Evolutionary conservation across 2,888 invertebrate species (phyloP), one percentile per base, ranked within the genome.

Genomic region (Limulus polyphemus): DNA sequence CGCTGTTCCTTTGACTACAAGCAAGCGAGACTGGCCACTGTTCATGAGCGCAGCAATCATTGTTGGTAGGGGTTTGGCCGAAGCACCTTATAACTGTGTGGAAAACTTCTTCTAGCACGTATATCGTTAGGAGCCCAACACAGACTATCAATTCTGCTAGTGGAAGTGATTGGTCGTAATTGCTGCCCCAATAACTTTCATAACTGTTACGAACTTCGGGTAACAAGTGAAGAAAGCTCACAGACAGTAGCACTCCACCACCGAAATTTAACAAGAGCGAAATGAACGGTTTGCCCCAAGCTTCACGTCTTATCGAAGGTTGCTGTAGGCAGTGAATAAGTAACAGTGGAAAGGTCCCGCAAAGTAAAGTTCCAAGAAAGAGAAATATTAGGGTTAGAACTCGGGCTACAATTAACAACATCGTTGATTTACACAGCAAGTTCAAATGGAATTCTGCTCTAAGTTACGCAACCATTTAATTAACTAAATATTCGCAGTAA

Each of bases 181-280:
- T 32, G 32, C 11, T 11, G 9, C n/a, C 46, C 32, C 32, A 32
- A 7, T 59, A 50, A 10, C 49, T 17, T n/a, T 81, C 78, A 11
- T 88, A 81, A 62, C 82, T 82, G 70, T 88, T 85, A 11, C 82
- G 77, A 0, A 90, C 85, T 78, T 90, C 90, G 1, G 90, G 90
- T 61, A 89, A 77, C 70, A 90, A 78, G 72, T 90, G 90, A 68
- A 88, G 76, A 73, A 90, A 88, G 9, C 88, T 88, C 2, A 90
- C 90, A 66, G 85, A 84, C 51, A 90, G 77, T 16, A 90, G 77
- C 0, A 90, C 89, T 12, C 90, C 90, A n/a, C 89, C 90, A n/a
- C 89, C 90, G 68, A 89, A 85, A n/a, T 87, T 84, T 32, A 90
- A 66, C n/a, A 65, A 57, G 47, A 65, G 63, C 11, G 65, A 57